Conservation (phyloP, 2,797 vertebrate genomes). For the Phalloptychus januarius region DNA sequence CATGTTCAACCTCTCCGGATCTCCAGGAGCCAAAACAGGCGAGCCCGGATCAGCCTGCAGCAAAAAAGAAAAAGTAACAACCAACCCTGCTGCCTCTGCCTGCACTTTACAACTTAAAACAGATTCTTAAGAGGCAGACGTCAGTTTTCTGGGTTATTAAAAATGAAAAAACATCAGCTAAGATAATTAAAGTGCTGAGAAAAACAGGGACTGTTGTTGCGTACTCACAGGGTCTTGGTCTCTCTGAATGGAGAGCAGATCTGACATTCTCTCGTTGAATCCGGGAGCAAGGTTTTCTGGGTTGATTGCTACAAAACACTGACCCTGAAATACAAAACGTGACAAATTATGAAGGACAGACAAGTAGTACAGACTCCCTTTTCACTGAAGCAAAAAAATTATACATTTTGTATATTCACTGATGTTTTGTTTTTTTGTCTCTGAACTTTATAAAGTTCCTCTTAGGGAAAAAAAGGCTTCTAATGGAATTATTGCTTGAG, state of each 20-base stretch:
- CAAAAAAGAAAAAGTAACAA: neutral
- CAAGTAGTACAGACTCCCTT: neutral
- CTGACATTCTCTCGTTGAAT: slow-evolving; percentile 79
- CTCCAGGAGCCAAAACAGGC: slow-evolving; percentile 79
- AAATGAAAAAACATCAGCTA: neutral
- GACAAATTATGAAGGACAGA: neutral
- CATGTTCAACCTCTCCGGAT: slow-evolving; percentile 77
- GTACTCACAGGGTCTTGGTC: slow-evolving; percentile 76
- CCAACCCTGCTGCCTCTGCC: neutral
- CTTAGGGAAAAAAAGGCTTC: neutral
- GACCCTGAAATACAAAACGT: slow-evolving; percentile 69
- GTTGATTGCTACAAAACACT: slow-evolving; percentile 83
- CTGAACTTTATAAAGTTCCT: neutral
- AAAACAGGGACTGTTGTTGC: neutral
- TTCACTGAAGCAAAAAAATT: neutral
- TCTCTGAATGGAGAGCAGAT: slow-evolving; percentile 79
- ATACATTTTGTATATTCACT: neutral
- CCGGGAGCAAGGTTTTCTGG: slow-evolving; percentile 79
- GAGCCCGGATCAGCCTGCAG: slow-evolving; percentile 55
- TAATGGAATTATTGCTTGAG: neutral
- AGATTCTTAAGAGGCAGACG: neutral
- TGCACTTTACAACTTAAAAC: neutral
- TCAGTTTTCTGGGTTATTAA: neutral
- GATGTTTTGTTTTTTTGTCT: neutral
- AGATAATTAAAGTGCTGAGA: neutral